These are phyloP conservation scores for Cynopterus sphinx DNA, from an alignment of 2,797 vertebrate genomes.

Conservation along the genomic window DNA sequence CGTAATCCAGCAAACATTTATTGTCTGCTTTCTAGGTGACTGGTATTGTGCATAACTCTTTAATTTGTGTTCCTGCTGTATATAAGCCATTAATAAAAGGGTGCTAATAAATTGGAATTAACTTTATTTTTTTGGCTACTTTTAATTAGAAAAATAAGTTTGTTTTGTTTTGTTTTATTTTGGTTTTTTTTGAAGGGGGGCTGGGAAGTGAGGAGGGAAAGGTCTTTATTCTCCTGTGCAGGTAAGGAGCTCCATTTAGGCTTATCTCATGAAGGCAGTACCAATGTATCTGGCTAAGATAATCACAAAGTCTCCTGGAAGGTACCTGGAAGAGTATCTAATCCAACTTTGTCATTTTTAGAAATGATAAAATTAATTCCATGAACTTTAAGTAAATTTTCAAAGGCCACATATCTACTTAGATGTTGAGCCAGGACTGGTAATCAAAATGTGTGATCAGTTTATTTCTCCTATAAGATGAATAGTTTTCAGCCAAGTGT, in stretches of 20 bases:
- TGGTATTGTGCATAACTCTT: background rate
- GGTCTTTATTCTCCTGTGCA: background rate
- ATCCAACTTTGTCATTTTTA: background rate
- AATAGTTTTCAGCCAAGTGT: background rate
- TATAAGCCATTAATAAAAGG: background rate
- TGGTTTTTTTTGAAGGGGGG: background rate
- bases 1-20: accelerated
- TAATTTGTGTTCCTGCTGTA: background rate
- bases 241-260: background rate
- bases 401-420: background rate
- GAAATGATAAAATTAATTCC: constrained; percentile 7
- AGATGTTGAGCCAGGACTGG: background rate
- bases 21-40: no score
- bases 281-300: background rate
- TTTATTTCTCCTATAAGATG: background rate
- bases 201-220: no score
- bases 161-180: background rate
- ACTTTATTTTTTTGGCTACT: background rate
- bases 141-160: background rate
- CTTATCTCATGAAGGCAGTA: background rate
- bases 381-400: background rate
- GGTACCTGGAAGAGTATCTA: background rate
- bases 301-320: background rate
- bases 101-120: background rate
- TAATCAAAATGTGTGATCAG: background rate